A percentile compares a stretch with the other conserved stretches of the same genome.
Conservation (phyloP, 2,888 invertebrate species). For the Lypha dubia region DNA sequence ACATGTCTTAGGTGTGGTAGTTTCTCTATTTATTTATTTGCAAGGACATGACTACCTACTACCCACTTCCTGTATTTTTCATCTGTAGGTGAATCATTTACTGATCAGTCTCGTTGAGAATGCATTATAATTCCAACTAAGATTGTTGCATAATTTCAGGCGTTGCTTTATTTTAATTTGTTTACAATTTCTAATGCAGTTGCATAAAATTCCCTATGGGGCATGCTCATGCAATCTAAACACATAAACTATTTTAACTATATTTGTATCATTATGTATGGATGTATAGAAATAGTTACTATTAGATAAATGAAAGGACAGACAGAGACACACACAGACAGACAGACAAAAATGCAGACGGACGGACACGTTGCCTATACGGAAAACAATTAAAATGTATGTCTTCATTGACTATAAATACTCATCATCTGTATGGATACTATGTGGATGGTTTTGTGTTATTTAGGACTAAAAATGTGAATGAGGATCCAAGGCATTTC, state of each 20-base stretch:
- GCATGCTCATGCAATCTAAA: constrained; percentile 11
- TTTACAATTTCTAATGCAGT: not conserved
- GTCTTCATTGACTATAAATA: constrained; percentile 72
- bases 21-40: no score
- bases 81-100: no score
- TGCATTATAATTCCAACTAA: not conserved
- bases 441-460: constrained; percentile 35
- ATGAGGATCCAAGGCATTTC: constrained; percentile 33
- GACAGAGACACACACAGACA: not conserved
- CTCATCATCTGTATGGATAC: constrained; percentile 52
- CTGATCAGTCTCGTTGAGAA: no score
- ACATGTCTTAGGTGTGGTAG: no score
- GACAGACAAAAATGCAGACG: not conserved
- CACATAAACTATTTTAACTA: not conserved
- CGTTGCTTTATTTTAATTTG: not conserved
- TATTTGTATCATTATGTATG: constrained; percentile 12
- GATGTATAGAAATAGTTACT: constrained; percentile 31
- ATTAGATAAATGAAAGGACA: constrained; percentile 21
- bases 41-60: no score
- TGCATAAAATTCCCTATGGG: constrained; percentile 7
- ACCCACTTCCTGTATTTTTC: no score
- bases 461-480: constrained; percentile 46
- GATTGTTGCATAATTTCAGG: constrained; percentile 10
- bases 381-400: constrained; percentile 73
- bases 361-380: constrained; percentile 54